A percentile compares a stretch with the other conserved stretches of the same genome.
Conservation (phyloP, 2,797 vertebrate genomes). For the Margarornis squamiger region DNA sequence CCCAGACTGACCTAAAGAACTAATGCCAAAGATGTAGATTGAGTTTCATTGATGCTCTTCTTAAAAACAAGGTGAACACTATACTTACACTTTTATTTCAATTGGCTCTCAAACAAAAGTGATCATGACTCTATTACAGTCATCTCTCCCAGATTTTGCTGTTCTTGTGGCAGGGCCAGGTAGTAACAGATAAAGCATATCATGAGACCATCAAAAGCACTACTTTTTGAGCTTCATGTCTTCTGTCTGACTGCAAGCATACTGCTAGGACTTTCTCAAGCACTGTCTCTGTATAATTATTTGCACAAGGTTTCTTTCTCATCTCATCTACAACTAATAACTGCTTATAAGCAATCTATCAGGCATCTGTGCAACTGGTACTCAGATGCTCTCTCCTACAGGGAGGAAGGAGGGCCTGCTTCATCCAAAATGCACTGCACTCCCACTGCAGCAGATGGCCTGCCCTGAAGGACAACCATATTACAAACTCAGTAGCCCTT, state of each 20-base stretch:
- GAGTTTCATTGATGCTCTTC: neutral
- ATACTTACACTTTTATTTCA: neutral
- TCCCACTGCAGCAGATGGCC: neutral
- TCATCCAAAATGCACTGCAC: neutral
- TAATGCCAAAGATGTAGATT: neutral
- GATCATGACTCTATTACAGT: rapidly evolving
- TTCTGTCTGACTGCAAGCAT: neutral
- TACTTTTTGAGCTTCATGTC: neutral
- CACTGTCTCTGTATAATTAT: neutral
- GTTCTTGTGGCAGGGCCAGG: neutral
- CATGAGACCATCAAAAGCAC: neutral
- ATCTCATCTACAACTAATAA: neutral
- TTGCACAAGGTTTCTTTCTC: neutral
- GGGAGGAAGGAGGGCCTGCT: neutral
- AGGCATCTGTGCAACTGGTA: neutral
- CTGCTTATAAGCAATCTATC: neutral
- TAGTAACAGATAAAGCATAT: neutral
- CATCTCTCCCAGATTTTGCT: neutral
- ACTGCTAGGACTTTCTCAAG: neutral
- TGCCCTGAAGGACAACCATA: neutral
- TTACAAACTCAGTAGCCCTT: neutral
- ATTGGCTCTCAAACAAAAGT: neutral
- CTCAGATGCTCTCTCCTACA: neutral
- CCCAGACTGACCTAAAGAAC: rapidly evolving
- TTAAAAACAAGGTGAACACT: neutral